Percentiles rank a stretch among this genome's conserved stretches.
Evolutionary conservation across 2,113 vertebrate species (phyloP).

Genomic region (Crotalus horridus): DNA sequence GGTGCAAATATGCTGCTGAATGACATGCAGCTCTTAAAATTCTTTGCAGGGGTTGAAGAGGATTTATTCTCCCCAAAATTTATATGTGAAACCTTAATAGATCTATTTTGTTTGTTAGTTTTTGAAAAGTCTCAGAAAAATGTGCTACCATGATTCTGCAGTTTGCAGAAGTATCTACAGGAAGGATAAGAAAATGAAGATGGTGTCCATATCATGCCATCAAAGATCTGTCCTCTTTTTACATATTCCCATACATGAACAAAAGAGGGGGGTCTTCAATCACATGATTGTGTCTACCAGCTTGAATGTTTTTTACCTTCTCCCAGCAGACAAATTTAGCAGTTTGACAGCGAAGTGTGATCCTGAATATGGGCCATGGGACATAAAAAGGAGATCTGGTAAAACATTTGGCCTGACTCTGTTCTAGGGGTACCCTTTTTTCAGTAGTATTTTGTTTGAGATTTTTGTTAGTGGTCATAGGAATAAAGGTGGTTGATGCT

Average conservation of each 20-base stretch:
- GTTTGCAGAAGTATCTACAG: background rate
- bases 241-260: background rate
- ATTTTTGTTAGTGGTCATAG: background rate
- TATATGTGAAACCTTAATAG: no score
- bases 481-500: background rate
- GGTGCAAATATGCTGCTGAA: background rate
- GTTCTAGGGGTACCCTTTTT: background rate
- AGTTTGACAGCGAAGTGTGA: no score
- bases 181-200: background rate
- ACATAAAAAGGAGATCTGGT: no score
- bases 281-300: no score
- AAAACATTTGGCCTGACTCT: no score
- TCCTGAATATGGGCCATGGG: no score
- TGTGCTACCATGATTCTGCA: background rate
- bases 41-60: background rate
- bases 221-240: no score
- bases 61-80: background rate
- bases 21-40: background rate
- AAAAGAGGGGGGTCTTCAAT: background rate
- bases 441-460: background rate
- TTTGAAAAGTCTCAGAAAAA: background rate
- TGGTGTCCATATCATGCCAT: background rate
- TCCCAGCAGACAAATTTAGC: no score
- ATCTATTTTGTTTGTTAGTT: no score
- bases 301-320: no score